These are phyloP conservation scores for Hypena proboscidalis DNA, from an alignment of 2,888 invertebrate genomes.

Conservation along the genomic window DNA sequence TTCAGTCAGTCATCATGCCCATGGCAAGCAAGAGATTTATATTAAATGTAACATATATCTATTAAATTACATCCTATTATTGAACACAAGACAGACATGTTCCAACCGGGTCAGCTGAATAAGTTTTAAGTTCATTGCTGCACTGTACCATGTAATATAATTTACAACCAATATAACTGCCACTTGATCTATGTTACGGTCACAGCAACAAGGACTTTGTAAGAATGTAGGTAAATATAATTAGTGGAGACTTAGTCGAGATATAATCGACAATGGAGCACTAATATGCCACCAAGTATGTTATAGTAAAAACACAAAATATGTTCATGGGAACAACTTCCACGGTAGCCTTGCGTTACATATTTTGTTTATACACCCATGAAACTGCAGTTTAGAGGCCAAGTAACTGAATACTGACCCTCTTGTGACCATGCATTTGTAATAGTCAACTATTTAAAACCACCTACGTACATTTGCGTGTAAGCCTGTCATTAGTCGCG, in stretches of 20 bases:
- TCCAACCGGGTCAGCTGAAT: not conserved
- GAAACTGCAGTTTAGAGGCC: conserved; percentile 3
- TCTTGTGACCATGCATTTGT: conserved; percentile 31
- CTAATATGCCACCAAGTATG: conserved; percentile 35
- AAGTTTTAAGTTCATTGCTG: conserved; percentile 20
- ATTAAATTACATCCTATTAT: no score
- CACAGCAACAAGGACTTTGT: conserved; percentile 26
- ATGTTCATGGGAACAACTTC: conserved; percentile 51
- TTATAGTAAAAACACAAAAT: conserved; percentile 40
- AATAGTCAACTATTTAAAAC: conserved; percentile 6
- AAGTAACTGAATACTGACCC: conserved; percentile 32
- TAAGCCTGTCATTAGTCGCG: conserved; percentile 21
- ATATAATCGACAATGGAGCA: conserved; percentile 45
- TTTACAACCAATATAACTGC: conserved; percentile 12
- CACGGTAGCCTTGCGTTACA: conserved; percentile 22
- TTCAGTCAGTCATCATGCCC: no score
- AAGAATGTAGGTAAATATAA: conserved; percentile 38
- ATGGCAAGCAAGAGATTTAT: no score
- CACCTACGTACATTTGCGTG: conserved; percentile 20
- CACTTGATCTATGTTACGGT: conserved; percentile 21
- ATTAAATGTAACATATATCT: no score
- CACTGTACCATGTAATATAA: conserved; percentile 15
- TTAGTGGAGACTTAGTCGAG: conserved; percentile 24
- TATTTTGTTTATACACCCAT: conserved; percentile 9
- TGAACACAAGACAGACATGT: no score